Evolutionary conservation across 2,113 vertebrate species (phyloP).

Genomic region (Atlantisia rogersi): DNA sequence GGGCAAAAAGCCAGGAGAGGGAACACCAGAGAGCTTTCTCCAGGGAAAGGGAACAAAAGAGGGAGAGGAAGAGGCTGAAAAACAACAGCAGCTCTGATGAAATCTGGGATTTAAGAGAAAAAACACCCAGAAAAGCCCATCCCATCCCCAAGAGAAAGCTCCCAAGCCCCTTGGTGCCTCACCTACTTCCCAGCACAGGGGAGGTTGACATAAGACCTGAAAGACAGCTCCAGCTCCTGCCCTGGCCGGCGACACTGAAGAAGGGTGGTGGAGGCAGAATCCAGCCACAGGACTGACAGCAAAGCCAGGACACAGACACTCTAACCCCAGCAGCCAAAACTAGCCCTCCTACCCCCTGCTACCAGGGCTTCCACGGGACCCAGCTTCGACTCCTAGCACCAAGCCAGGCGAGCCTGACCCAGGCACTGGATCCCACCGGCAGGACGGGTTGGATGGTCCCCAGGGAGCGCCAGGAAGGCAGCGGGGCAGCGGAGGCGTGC

Average conservation of each 20-base stretch:
- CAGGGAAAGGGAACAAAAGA: background rate
- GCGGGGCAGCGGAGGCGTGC: background rate
- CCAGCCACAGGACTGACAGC: accelerated
- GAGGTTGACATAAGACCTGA: accelerated
- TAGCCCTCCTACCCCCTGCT: background rate
- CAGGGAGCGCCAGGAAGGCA: background rate
- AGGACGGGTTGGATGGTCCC: background rate
- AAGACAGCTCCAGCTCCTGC: background rate
- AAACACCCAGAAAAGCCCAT: background rate
- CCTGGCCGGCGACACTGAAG: accelerated
- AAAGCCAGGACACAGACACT: background rate
- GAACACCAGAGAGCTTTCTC: background rate
- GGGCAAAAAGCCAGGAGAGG: background rate
- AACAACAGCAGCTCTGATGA: background rate
- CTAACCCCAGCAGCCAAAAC: background rate
- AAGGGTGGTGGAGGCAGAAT: background rate
- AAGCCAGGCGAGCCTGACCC: background rate
- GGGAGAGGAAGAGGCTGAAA: background rate
- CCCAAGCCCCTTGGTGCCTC: background rate
- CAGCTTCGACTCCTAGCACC: accelerated
- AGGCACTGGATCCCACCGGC: background rate
- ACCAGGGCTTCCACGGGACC: accelerated
- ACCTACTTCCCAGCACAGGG: background rate
- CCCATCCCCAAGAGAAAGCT: background rate
- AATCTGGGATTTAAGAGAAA: background rate